Conservation (phyloP, 2,888 invertebrate species). For the Alloscopus bannaensis region DNA sequence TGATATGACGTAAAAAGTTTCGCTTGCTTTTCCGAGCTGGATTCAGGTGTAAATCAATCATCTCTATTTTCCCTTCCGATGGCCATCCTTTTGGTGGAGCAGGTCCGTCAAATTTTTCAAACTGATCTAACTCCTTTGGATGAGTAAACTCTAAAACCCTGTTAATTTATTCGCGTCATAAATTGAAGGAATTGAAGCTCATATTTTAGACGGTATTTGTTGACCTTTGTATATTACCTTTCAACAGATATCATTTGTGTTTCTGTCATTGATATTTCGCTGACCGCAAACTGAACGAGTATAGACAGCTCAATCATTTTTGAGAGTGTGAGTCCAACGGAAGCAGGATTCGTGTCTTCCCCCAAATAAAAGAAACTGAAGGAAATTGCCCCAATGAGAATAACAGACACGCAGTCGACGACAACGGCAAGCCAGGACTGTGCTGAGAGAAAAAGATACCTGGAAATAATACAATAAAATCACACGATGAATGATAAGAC, state of each 20-base stretch:
- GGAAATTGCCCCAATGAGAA: slow-evolving; percentile 90
- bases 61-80: slow-evolving; percentile 26
- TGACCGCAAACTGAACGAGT: slow-evolving; percentile 87
- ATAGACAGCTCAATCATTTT: slow-evolving; percentile 85
- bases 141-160: slow-evolving; percentile 77
- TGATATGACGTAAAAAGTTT: slow-evolving; percentile 14
- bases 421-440: slow-evolving; percentile 96
- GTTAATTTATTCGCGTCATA: too few relatives aligned
- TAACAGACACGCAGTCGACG: slow-evolving; percentile 90
- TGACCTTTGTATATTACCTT: slow-evolving; percentile 48
- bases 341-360: not conserved
- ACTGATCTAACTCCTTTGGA: slow-evolving; percentile 74
- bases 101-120: slow-evolving; percentile 74
- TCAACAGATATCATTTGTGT: slow-evolving; percentile 75
- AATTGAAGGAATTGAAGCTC: too few relatives aligned
- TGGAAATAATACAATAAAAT: not conserved
- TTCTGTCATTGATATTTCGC: slow-evolving; percentile 84
- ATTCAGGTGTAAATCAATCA: not conserved
- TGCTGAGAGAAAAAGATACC: slow-evolving; percentile 86
- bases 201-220: not conserved
- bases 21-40: not conserved
- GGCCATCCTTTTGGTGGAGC: slow-evolving; percentile 54
- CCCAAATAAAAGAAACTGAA: slow-evolving; percentile 86
- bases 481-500: too few relatives aligned
- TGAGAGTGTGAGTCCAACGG: slow-evolving; percentile 83